Evolutionary conservation across 2,797 vertebrate species (phyloP).

Genomic region (Oryzias dopingdopingensis): DNA sequence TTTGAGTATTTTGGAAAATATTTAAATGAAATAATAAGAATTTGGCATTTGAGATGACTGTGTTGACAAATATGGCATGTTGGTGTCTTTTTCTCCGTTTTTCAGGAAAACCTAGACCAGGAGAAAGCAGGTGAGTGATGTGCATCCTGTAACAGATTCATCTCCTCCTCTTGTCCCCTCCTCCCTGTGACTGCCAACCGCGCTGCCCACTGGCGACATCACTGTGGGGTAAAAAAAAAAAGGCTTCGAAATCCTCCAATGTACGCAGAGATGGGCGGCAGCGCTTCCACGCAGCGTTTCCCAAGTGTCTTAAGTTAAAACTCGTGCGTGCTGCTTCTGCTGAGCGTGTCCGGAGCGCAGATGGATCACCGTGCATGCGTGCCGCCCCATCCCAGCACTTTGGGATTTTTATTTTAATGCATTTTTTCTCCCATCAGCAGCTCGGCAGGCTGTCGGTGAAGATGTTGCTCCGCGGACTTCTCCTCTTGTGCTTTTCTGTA

Average conservation of each 20-base stretch:
- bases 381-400: slow-evolving; percentile 37
- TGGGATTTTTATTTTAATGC: slow-evolving; percentile 16
- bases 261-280: slow-evolving; percentile 62
- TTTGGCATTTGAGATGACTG: too few relatives aligned
- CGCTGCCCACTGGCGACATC: slow-evolving; percentile 27
- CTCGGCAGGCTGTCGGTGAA: slow-evolving; percentile 20
- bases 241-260: slow-evolving; percentile 60
- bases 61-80: not conserved
- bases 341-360: slow-evolving; percentile 54
- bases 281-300: slow-evolving; percentile 51
- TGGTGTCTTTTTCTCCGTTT: not conserved
- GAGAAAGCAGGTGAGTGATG: slow-evolving; percentile 7
- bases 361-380: slow-evolving; percentile 24
- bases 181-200: slow-evolving; percentile 44
- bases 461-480: slow-evolving; percentile 61
- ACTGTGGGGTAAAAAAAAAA: slow-evolving; percentile 15
- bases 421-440: not conserved
- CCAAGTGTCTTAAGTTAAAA: slow-evolving; percentile 77
- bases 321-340: slow-evolving; percentile 60
- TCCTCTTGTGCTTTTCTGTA: slow-evolving; percentile 62
- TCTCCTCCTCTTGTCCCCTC: slow-evolving; percentile 17
- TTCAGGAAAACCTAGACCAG: not conserved
- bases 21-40: too few relatives aligned
- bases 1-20: too few relatives aligned
- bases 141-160: slow-evolving; percentile 4